Evolutionary conservation across 2,113 vertebrate genomes (phyloP).

Genomic region (Misgurnus mizolepis): DNA sequence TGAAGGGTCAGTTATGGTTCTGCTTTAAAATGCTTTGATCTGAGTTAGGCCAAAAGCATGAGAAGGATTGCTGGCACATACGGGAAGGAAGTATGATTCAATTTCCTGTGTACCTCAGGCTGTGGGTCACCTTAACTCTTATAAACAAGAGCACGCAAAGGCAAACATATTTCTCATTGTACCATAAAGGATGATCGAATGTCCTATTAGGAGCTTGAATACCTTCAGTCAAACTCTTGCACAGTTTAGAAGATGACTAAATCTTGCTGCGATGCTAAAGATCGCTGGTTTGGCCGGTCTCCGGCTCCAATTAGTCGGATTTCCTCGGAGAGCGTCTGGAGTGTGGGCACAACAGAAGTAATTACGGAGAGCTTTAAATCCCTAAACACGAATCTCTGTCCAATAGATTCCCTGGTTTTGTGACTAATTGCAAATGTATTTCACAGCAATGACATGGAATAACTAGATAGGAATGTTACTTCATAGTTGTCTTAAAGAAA

Average conservation of each 20-base stretch:
- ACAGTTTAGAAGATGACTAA: conserved; percentile 22
- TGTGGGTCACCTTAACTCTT: not conserved
- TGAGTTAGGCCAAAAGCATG: conserved; percentile 1
- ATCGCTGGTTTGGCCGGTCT: conserved; percentile 44
- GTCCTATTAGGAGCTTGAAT: not conserved
- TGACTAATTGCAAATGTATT: conserved; percentile 28
- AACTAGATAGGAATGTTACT: too few relatives aligned
- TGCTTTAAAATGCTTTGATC: not conserved
- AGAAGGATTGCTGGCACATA: not conserved
- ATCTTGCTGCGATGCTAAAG: conserved; percentile 15
- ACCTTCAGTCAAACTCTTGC: not conserved
- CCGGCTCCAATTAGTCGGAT: conserved; percentile 44
- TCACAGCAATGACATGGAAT: not conserved
- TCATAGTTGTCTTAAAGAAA: too few relatives aligned
- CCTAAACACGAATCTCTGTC: conserved; percentile 37
- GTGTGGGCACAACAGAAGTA: conserved; percentile 43
- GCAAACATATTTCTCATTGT: not conserved
- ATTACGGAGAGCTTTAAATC: conserved; percentile 41
- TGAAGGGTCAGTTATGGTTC: not conserved
- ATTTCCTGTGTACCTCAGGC: conserved; percentile 15
- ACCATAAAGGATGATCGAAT: not conserved
- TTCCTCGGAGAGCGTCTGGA: conserved; percentile 41
- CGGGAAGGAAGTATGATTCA: conserved; percentile 31
- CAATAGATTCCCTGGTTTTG: conserved; percentile 22
- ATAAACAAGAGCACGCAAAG: not conserved